phyloP scores from a whole-genome alignment of 2,888 invertebrate species.

The Mythimna impura region DNA sequence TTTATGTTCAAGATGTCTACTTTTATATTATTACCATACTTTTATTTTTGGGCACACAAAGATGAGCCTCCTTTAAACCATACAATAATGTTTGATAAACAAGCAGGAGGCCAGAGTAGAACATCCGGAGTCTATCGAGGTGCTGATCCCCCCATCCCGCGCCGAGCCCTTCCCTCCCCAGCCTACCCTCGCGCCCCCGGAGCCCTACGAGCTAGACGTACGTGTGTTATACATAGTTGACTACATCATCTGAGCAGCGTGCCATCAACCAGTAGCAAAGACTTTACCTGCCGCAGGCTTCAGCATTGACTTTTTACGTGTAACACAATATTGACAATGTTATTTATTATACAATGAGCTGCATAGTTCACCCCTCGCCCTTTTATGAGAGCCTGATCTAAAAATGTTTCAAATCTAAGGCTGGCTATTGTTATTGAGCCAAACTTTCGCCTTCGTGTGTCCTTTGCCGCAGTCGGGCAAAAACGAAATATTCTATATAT shows the following conservation, averaged over 20 bases:
- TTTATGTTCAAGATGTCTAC: too few relatives aligned
- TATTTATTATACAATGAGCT: neutral
- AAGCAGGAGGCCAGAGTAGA: slow-evolving; percentile 18
- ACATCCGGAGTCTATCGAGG: slow-evolving; percentile 52
- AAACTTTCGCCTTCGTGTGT: neutral
- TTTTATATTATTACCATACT: neutral
- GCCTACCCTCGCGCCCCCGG: slow-evolving; percentile 25
- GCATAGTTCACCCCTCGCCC: neutral
- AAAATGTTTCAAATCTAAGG: neutral
- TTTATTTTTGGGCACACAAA: neutral
- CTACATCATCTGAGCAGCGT: neutral
- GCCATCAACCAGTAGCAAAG: neutral
- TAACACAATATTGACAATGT: neutral
- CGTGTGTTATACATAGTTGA: neutral
- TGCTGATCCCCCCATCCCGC: slow-evolving; percentile 68
- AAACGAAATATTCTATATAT: too few relatives aligned
- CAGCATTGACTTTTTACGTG: neutral
- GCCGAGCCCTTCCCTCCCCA: slow-evolving; percentile 42
- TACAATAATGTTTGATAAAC: slow-evolving; percentile 6
- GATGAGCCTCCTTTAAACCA: neutral
- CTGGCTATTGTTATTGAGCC: neutral
- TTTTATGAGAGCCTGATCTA: slow-evolving; percentile 11
- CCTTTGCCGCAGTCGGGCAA: neutral
- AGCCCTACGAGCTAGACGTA: slow-evolving; percentile 21
- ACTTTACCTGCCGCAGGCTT: neutral